A percentile compares a stretch with the other conserved stretches of the same genome.
Conservation (phyloP, 2,888 invertebrate genomes). For the Arenicola marina region DNA sequence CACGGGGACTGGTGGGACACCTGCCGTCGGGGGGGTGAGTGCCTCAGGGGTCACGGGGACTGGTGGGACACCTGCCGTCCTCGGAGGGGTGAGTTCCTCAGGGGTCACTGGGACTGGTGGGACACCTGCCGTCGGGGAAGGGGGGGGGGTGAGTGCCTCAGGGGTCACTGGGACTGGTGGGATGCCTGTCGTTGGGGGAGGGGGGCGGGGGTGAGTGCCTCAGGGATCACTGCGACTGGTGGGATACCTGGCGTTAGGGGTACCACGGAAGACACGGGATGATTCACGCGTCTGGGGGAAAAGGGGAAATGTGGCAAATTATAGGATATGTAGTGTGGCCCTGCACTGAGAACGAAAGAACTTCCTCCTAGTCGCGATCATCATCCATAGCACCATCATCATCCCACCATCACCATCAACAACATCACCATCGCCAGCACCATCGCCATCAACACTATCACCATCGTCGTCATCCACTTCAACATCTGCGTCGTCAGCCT, state of each 20-base stretch:
- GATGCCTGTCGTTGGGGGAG: conserved; percentile 80
- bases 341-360: too few species aligned
- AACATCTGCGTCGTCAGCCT: too few species aligned
- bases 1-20: not conserved
- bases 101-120: not conserved
- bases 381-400: too few species aligned
- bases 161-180: not conserved
- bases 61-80: conserved; percentile 69
- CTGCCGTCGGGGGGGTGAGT: conserved; percentile 65
- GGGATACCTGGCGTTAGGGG: conserved; percentile 65
- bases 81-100: conserved; percentile 84
- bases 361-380: too few species aligned
- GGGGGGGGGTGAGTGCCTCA: not conserved
- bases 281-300: too few species aligned
- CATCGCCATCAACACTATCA: too few species aligned
- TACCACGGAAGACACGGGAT: not conserved
- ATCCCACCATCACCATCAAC: too few species aligned
- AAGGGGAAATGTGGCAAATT: too few species aligned
- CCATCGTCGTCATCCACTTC: too few species aligned
- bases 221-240: too few species aligned
- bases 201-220: conserved; percentile 77
- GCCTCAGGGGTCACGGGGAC: not conserved
- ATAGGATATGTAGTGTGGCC: too few species aligned
- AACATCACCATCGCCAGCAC: too few species aligned
- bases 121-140: conserved; percentile 65